Conservation (phyloP, 2,113 vertebrate genomes). For the Podilymbus podiceps region DNA sequence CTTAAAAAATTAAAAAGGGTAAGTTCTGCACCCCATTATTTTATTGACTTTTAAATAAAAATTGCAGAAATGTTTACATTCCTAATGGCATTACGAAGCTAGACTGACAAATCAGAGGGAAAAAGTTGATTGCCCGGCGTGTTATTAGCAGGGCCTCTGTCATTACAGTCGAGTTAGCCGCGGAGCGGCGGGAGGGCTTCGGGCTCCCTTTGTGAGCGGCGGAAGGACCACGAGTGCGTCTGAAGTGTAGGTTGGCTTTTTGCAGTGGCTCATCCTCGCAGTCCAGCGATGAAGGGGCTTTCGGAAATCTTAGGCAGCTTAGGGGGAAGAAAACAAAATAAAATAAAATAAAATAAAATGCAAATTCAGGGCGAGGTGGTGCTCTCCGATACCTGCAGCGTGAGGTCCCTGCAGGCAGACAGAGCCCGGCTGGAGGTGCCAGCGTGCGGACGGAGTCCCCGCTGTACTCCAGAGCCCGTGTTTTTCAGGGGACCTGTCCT, state of each 20-base stretch:
- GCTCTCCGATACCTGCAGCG: background rate
- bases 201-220: conserved; percentile 8
- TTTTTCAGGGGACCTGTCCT: background rate
- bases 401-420: background rate
- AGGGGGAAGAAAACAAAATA: too few species aligned
- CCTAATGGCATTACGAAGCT: conserved; percentile 65
- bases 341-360: background rate
- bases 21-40: conserved; percentile 70
- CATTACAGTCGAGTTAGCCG: background rate
- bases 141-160: conserved; percentile 67
- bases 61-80: conserved; percentile 68
- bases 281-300: background rate
- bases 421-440: too few species aligned
- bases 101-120: conserved; percentile 55
- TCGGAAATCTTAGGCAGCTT: background rate
- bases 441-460: too few species aligned
- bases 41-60: conserved; percentile 70
- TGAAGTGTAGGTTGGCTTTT: conserved; percentile 30
- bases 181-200: background rate
- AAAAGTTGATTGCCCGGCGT: conserved; percentile 67
- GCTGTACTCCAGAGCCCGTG: too few species aligned
- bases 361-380: background rate
- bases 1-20: conserved; percentile 72
- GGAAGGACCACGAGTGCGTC: background rate
- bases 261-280: conserved; percentile 6